Base-by-base conservation (phyloP, 2,888 invertebrate species). In the Scaptomyza polygonia region DNA sequence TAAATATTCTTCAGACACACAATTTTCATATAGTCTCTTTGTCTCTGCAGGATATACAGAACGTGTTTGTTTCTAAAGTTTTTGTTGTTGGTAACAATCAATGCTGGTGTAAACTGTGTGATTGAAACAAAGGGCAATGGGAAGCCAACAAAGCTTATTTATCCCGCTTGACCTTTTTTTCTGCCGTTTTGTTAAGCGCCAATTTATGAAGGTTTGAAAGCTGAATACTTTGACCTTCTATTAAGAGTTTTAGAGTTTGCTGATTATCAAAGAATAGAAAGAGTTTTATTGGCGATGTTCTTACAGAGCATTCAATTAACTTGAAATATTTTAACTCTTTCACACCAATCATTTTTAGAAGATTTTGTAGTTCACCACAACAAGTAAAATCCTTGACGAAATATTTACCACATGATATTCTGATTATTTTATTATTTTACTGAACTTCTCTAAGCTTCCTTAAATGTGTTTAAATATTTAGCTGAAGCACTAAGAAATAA, bases 81-180 rank as follows among this genome's bases (percentile, higher is more conserved):
- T 40, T 51, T 39, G 3, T 51, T 39, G 3, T 9, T 18, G 29
- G n/a, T 39, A 52, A 47, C 55, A 61, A 57, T 52, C 42, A 32
- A 55, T 32, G 36, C 40, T 39, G 52, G 52, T 40, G 27, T 32
- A 25, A 66, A 59, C 34, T 49, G 36, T 49, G 12, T 11, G 16
- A 25, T 32, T 32, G 6, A 44, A 59, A 62, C 59, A 77, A 67
- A 54, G 30, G 27, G 30, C 39, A 57, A 36, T 21, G 34, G 2
- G 14, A 53, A 64, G 49, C 43, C 18, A 40, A 32, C 21, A 64
- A 67, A 51, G 43, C 52, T 78, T 68, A 69, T 79, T 75, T 74
- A 69, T 65, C 62, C 65, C 55, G 56, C 30, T 64, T 73, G 74
- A 78, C 68, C 74, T 58, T 67, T 77, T 63, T 30, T 45, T 16